Base-by-base conservation (phyloP, 2,113 vertebrate genomes). In the Dipodomys ordii region DNA sequence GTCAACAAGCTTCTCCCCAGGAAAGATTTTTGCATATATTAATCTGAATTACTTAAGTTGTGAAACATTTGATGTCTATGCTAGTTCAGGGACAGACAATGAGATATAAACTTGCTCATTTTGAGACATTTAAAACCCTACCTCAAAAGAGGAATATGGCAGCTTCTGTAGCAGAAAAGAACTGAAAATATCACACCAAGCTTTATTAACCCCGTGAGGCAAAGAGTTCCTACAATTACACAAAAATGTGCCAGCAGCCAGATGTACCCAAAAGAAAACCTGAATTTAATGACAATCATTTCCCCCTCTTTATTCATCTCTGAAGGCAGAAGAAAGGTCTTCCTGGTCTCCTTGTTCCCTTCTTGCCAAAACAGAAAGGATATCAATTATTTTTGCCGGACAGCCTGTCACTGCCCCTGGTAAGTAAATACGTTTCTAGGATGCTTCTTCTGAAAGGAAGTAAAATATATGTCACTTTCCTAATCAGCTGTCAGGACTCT, bases 401-500 rank as follows among this genome's bases (percentile, higher is more conserved):
- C 83, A 95, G 83, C 83, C 88, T 97, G 95, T 96, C 95, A 96
- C 86, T 92, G 88, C 6, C 93, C 67, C 23, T 96, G 73, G 76
- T 94, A 96, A 96, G 93, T 96, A 96, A 97, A 92, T 96, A 96
- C 1, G 0, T 84, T 96, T 94, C 92, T 57, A 96, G 92, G 95
- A 94, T 83, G 90, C 95, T 96, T 97, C 94, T 91, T 94, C 88
- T 83, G 91, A 96, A 96, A 96, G 76, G 85, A 96, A 89, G 93
- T 92, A 94, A 97, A 96, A 96, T 96, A 93, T 94, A 87, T 96
- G 96, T 96, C 96, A 96, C 92, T 92, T 93, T 96, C 76, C 73
- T 97, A 97, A 97, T 96, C 96, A 96, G 92, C 92, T 93, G 95
- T 96, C 96, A 96, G 64, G 69, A 77, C 96, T 96, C 96, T 96